Evolutionary conservation across 1,140 invertebrate species (phyloP), one percentile per base, ranked within the genome.

Genomic region (Melipona quadrifasciata): DNA sequence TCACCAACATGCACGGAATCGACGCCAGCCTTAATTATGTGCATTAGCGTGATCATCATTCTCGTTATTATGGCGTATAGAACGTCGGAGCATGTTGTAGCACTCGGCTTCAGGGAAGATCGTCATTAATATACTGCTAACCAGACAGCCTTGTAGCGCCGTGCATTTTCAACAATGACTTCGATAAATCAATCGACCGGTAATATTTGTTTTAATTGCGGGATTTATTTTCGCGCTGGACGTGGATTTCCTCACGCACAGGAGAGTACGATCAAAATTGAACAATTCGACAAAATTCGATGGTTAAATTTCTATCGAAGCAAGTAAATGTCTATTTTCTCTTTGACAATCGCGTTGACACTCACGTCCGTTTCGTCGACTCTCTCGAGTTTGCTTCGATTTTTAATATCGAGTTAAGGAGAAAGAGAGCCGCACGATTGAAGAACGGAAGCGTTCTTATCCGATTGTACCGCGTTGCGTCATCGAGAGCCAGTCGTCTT

Each of bases 11-110:
- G 64, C 72, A 78, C 51, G 78, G 80, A 76, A 83, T 86, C 86
- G 76, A 85, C 61, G 61, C 75, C 57, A 17, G 31, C 24, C 53
- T 89, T 89, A 90, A 90, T 89, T 89, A 90, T 90, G 78, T 80
- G 78, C 74, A 85, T 89, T 87, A 83, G 68, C 39, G 70, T 58
- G 82, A 85, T 83, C 86, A 79, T 89, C 85, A 87, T 64, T 87
- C 72, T 84, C 61, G 39, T 89, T 71, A 76, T 89, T 86, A 84
- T 71, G 68, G 77, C 39, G 78, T 78, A 84, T 71, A 80, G 79
- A 86, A 84, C 61, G 68, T 75, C 84, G 47, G 67, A 21, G 78
- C 58, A 70, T 76, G 75, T 72, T 71, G 79, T 80, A 65, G 58
- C 68, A 70, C 80, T 64, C 61, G n/a, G 74, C 55, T 53, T 84